Conservation (phyloP, 2,113 vertebrate genomes). For the Gobiocypris rarus region DNA sequence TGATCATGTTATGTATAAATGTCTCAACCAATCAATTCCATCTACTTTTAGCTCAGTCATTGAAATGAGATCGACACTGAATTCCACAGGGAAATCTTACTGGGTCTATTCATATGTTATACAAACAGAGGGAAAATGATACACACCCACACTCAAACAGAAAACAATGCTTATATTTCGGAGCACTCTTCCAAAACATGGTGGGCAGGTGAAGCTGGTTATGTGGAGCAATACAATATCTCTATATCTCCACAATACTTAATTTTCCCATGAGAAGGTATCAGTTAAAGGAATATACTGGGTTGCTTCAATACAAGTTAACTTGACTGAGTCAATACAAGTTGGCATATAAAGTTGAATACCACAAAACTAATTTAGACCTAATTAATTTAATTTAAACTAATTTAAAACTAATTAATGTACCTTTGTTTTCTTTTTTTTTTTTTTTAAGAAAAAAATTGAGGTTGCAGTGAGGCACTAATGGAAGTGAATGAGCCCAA, state of each 20-base stretch:
- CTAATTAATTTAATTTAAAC: too few relatives aligned
- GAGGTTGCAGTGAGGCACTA: not conserved
- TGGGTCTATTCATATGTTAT: not conserved
- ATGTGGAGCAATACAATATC: slow-evolving; percentile 27
- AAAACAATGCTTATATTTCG: slow-evolving; percentile 26
- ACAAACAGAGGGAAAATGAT: not conserved
- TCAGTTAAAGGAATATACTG: not conserved
- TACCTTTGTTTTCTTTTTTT: too few relatives aligned
- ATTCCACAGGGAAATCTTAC: not conserved
- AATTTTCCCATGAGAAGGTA: not conserved
- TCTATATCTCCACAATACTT: not conserved
- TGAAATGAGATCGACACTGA: not conserved
- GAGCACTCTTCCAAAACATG: not conserved
- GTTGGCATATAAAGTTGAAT: not conserved
- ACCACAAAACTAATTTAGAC: too few relatives aligned
- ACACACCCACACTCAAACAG: not conserved
- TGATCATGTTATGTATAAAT: not conserved
- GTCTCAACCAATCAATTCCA: slow-evolving; percentile 9
- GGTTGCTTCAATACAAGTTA: not conserved
- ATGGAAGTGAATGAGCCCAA: not conserved
- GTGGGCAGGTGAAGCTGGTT: slow-evolving; percentile 22
- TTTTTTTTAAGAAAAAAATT: too few relatives aligned
- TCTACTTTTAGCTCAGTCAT: not conserved
- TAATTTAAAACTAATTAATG: too few relatives aligned
- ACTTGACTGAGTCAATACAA: not conserved